Base-by-base conservation (phyloP, 1,140 invertebrate species). In the Maconellicoccus hirsutus region DNA sequence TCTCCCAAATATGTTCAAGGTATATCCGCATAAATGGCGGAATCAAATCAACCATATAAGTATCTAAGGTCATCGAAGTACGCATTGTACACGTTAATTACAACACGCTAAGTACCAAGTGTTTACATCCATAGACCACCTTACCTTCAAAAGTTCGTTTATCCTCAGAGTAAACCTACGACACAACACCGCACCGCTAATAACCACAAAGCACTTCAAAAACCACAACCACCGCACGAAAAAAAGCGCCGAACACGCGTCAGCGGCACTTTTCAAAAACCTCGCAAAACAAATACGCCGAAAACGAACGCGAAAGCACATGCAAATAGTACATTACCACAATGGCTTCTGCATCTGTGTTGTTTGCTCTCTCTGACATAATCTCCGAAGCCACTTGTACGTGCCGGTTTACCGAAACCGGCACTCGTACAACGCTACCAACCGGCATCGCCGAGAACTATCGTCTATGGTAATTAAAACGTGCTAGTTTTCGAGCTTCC, bases 1-100 rank as follows among this genome's bases (percentile, higher is more conserved):
- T 52, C 42, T 16, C 42, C 42, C 12, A 52, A 52, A 52, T 8
- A 16, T 19, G 16, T 52, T 52, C 42, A 52, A 52, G 42, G 42
- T 52, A 52, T 19, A 52, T 52, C 42, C 42, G 42, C n/a, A 52
- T 52, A 16, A 16, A 52, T 4, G n/a, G 42, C 42, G 42, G 42
- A 52, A 52, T 19, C 42, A 52, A 52, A 52, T 52, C n/a, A 52
- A 52, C 42, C 42, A 52, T 52, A 52, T 19, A 52, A 52, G 42
- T 19, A 52, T 52, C n/a, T 52, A 52, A 52, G 42, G 42, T 52
- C 42, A 52, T 52, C 42, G 42, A 52, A 19, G n/a, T 52, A 52
- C 16, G 3, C 42, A 19, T 16, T 52, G 42, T 52, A 52, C 6
- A 16, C 42, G 42, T 52, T 52, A 14, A 52, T 52, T 52, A 52